Conservation (phyloP, 2,113 vertebrate species). For the Chauna torquata region DNA sequence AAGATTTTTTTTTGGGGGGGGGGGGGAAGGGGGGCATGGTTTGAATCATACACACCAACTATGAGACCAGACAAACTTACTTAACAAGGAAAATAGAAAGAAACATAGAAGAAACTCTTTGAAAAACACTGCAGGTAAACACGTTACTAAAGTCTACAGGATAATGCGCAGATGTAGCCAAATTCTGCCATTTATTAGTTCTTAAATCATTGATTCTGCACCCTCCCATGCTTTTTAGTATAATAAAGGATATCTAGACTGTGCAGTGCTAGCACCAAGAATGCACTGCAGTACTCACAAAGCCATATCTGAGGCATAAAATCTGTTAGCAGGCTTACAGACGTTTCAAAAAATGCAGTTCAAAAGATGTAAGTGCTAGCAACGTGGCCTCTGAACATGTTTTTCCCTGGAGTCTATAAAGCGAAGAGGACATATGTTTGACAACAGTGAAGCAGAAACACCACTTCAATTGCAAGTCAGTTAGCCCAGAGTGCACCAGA, state of each 20-base stretch:
- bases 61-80: neutral
- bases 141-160: neutral
- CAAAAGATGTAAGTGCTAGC: neutral
- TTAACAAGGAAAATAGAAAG: neutral
- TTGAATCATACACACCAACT: neutral
- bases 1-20: neutral
- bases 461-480: neutral
- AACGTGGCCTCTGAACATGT: neutral
- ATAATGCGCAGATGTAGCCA: neutral
- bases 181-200: neutral
- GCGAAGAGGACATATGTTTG: neutral
- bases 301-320: neutral
- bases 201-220: neutral
- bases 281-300: neutral
- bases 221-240: neutral
- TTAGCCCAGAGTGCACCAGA: neutral
- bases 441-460: neutral
- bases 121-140: neutral
- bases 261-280: neutral
- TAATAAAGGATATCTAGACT: neutral
- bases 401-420: neutral
- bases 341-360: neutral
- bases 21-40: neutral
- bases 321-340: neutral
- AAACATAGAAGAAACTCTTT: neutral